Evolutionary conservation across 2,797 vertebrate genomes (phyloP), one percentile per base, ranked within the genome.

Genomic region (Mallotus villosus): DNA sequence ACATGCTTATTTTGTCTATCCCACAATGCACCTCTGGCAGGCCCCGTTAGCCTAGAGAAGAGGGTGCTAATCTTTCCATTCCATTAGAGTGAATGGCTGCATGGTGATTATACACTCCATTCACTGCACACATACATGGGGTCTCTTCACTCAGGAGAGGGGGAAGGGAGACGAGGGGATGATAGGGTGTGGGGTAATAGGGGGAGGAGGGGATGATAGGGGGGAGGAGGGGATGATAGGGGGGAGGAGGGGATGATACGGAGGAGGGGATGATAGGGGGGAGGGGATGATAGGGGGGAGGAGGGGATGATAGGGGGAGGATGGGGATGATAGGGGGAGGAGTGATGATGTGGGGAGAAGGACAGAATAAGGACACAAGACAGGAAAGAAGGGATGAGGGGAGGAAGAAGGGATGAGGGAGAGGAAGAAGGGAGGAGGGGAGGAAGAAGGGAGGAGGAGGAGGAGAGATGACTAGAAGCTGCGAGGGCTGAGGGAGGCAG

Each of bases 11-110:
- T 87, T 73, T 32, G 32, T 77, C 73, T 72, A 67, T 78, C 82
- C 84, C 80, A 75, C 82, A 77, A 78, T 77, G 77, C 74, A 59
- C 68, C 74, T 81, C 74, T 77, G 34, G 81, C 91, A 91, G 88
- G 90, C 84, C 90, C 90, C 93, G 95, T 95, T 93, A 93, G 90
- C 91, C 70, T 86, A 87, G 91, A 92, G 88, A 93, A 92, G 88
- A 92, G 92, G 90, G 91, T 82, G 81, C 87, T 85, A 90, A 94
- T 93, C 88, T 92, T 92, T 92, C 92, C 91, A 92, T 95, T 95
- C 94, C 93, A 88, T 92, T 93, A 93, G 89, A 94, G 94, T 93
- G 93, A 91, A 94, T 94, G 93, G 93, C 74, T 60, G 73, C 57
- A 24, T 53, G 84, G 76, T 92, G 94, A 92, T 94, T 95, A 94